Conservation (phyloP, 1,140 invertebrate species). For the Papilio polyxenes region DNA sequence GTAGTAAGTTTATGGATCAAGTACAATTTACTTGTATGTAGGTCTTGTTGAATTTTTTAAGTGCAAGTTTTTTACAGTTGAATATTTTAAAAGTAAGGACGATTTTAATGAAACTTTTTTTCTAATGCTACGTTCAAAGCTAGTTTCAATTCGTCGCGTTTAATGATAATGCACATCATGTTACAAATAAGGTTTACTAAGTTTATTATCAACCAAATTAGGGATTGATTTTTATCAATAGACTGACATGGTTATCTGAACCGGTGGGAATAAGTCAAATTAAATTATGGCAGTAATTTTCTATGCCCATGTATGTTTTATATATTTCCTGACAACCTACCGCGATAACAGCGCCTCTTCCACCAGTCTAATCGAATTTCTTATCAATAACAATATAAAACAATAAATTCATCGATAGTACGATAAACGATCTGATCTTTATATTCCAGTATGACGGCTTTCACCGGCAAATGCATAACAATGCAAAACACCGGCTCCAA, state of each 20-base stretch:
- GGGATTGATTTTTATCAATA: too few relatives aligned
- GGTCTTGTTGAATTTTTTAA: background rate
- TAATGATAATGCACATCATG: background rate
- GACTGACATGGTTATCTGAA: too few relatives aligned
- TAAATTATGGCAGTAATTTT: too few relatives aligned
- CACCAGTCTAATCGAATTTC: background rate
- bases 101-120: background rate
- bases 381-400: background rate
- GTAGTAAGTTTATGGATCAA: constrained; percentile 22
- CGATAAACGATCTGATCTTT: constrained; percentile 30
- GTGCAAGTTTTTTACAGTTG: background rate
- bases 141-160: background rate
- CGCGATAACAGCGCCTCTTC: too few relatives aligned
- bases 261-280: too few relatives aligned
- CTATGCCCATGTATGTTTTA: too few relatives aligned
- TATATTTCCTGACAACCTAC: too few relatives aligned
- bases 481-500: constrained; percentile 46
- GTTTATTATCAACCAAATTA: too few relatives aligned
- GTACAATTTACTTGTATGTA: constrained; percentile 16
- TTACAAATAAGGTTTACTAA: background rate
- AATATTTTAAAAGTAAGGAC: background rate
- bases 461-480: constrained; percentile 43
- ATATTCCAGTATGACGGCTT: constrained; percentile 49
- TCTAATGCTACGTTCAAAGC: background rate
- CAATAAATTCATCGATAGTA: background rate